Conservation (phyloP, 2,113 vertebrate genomes). For the Lathamus discolor region DNA sequence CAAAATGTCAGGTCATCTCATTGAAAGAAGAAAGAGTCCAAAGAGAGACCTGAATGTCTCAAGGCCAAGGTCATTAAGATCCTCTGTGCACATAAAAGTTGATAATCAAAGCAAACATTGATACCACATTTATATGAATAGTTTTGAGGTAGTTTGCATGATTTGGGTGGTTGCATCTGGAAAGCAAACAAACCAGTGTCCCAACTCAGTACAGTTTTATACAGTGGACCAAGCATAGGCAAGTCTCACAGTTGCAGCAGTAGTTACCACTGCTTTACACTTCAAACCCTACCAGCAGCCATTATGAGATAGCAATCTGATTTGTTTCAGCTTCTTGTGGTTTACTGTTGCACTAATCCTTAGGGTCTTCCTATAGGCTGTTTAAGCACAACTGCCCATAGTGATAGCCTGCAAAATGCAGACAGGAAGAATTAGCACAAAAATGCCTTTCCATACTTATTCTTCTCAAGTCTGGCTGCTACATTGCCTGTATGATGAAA, state of each 20-base stretch:
- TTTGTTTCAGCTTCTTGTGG: slow-evolving; percentile 7
- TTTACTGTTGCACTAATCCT: background rate
- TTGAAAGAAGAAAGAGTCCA: background rate
- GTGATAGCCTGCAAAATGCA: background rate
- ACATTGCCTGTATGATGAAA: background rate
- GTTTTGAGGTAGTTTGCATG: background rate
- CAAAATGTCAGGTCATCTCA: background rate
- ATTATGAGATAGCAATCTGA: background rate
- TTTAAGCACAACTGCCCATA: background rate
- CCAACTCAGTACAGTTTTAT: background rate
- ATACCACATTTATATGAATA: background rate
- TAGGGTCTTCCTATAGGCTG: background rate
- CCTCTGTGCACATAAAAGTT: background rate
- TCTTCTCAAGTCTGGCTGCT: background rate
- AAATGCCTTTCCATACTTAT: background rate
- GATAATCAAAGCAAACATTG: background rate
- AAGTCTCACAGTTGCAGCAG: background rate
- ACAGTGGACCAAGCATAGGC: background rate
- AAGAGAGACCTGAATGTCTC: background rate
- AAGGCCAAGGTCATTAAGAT: background rate
- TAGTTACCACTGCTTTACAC: background rate
- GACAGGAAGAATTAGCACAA: background rate
- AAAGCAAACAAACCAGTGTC: background rate
- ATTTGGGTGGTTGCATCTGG: background rate
- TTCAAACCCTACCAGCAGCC: background rate